Evolutionary conservation across 2,797 vertebrate genomes (phyloP), one percentile per base, ranked within the genome.

Genomic region (Siniperca undulata): DNA sequence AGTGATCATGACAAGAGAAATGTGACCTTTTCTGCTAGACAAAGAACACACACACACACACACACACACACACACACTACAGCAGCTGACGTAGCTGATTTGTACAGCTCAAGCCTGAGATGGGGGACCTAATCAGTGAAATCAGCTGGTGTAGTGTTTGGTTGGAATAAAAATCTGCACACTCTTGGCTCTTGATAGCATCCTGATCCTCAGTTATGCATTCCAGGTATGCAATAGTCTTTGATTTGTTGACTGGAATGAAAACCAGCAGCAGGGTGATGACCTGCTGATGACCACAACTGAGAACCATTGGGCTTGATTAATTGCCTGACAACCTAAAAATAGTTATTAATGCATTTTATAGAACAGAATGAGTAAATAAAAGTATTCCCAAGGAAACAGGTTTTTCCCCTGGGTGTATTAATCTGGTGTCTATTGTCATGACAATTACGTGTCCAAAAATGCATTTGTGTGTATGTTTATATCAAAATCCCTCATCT

Each of bases 51-150:
- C 58, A 13, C 64, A 53, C 66, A 9, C 52, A 44, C 1, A 53
- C 50, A 70, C 40, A 66, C 66, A 42, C 67, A 44, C 66, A 64
- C 40, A 58, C 34, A 61, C 27, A 60, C 16, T 4, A 4, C 38
- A 74, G 50, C 22, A 77, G 71, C 61, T 74, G 56, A 84, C 77
- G 60, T 38, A 5, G 22, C 82, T 83, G 72, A 88, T 88, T 89
- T 81, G 24, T 48, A 74, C 74, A 83, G 72, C 77, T 76, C 44
- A 59, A 74, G 67, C 12, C 73, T 58, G 58, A 82, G 52, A 81
- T 52, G 38, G 30, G 74, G n/a, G 74, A 84, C 59, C 59, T 77
- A 74, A 87, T 92, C 86, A 84, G 84, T 44, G 60, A 88, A 88
- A 84, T 89, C 76, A 80, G 75, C 61, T 59, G 65, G 30, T 60